Base-by-base conservation (phyloP, 2,888 invertebrate species). In the Ligdia adustata region DNA sequence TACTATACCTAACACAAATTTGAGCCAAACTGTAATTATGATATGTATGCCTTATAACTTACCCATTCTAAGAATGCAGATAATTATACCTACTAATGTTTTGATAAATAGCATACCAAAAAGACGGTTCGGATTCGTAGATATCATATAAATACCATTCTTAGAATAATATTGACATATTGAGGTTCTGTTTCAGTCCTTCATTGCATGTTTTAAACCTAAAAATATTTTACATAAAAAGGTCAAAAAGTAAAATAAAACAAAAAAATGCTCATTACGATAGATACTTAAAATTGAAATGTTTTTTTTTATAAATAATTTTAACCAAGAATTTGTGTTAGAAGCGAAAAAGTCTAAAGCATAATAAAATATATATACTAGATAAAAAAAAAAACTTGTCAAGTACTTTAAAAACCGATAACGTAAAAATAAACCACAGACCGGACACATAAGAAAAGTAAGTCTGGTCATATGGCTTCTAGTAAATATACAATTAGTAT, bases 181-280 rank as follows among this genome's bases (percentile, higher is more conserved):
- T 63, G 60, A 64, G 67, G 70, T 66, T 70, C n/a, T 67, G 66
- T 68, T 72, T 71, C 72, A 80, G 75, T 79, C 78, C 72, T 73
- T 69, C 66, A 63, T 66, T 66, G 67, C 65, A 52, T 60, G 57
- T 64, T 66, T 18, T 67, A 71, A 72, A 70, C 69, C 70, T 76
- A 77, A 66, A 56, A 70, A 65, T 55, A 69, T 70, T 65, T 72
- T 67, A 63, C 45, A 72, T 64, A 72, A 62, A 69, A 59, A 78
- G 75, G 84, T 84, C 83, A 84, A 82, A 71, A 65, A 66, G 58
- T 79, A 81, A 81, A 83, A 82, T 68, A 69, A 76, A 73, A 72
- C n/a, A n/a, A n/a, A n/a, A n/a, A n/a, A n/a, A n/a, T n/a, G n/a
- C n/a, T n/a, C n/a, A n/a, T n/a, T n/a, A n/a, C n/a, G n/a, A n/a